Evolutionary conservation across 1,140 invertebrate species (phyloP).

Genomic region (Apis dorsata): DNA sequence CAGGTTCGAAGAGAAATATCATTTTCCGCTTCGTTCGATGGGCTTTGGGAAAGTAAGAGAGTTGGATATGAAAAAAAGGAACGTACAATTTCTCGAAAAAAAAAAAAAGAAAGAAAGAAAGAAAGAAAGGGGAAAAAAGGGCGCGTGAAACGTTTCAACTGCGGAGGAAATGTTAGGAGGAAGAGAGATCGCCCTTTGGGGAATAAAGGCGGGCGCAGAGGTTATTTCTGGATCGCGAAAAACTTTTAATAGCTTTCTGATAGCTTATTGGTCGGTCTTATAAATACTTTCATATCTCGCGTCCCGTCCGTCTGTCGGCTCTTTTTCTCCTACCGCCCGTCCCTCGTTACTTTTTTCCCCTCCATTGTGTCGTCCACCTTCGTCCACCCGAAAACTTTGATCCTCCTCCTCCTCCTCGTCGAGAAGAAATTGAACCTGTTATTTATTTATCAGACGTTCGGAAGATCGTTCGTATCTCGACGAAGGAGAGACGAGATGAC

Average conservation of each 20-base stretch:
- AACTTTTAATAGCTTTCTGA: constrained; percentile 75
- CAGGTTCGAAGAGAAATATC: too few relatives aligned
- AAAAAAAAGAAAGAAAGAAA: not conserved
- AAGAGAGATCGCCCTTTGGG: constrained; percentile 59
- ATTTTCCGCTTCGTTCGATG: too few relatives aligned
- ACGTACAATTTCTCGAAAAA: not conserved
- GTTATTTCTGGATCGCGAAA: constrained; percentile 69
- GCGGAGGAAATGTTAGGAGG: constrained; percentile 33
- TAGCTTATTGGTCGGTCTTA: constrained; percentile 68
- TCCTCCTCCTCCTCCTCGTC: not conserved
- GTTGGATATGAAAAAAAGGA: not conserved
- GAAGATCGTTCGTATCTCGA: too few relatives aligned
- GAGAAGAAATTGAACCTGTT: constrained; percentile 28
- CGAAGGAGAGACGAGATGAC: not conserved
- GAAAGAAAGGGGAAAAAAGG: constrained; percentile 7
- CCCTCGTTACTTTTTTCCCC: not conserved
- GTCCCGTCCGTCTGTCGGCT: constrained; percentile 30
- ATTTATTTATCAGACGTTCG: not conserved
- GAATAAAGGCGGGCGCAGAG: constrained; percentile 55
- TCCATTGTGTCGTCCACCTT: not conserved
- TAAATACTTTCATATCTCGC: constrained; percentile 70
- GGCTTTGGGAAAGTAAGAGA: too few relatives aligned
- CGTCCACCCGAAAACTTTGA: constrained; percentile 7
- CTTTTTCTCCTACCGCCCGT: not conserved
- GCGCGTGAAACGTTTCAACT: constrained; percentile 39